Evolutionary conservation across 2,113 vertebrate species (phyloP), one percentile per base, ranked within the genome.

Genomic region (Nannospalax galili): DNA sequence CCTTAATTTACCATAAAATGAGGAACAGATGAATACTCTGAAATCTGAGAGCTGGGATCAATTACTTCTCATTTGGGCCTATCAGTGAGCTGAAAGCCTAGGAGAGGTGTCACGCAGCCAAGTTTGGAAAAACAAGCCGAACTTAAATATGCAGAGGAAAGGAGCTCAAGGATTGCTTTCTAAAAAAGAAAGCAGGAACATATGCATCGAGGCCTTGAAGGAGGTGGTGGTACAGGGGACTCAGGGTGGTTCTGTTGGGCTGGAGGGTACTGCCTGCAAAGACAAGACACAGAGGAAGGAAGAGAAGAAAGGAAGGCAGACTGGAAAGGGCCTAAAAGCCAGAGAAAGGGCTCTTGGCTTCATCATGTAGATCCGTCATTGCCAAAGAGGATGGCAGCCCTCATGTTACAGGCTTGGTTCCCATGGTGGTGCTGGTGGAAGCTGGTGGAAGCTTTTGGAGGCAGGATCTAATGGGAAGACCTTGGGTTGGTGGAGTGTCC

Each of bases 1-100:
- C 52, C 93, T 92, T 88, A 84, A 85, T 88, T 89, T 90, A 79
- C 88, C 80, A 60, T 60, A 77, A 79, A 90, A 93, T 15, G 69
- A 89, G 75, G 69, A 91, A 75, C 28, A 86, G 88, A 88, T 96
- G 72, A 60, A 92, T 72, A 30, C 30, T 84, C 56, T 84, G 77
- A 91, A 93, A 87, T 92, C 84, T 91, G 88, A 94, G 64, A 80
- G 67, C 35, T 73, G 52, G 37, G 58, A 80, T 93, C 93, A 87
- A 30, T 58, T 74, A 95, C 82, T 95, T 88, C 60, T 78, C 64
- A 32, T 78, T 79, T 87, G 60, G 30, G 67, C 69, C 81, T 74
- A 73, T 28, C 42, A 82, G 62, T 15, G 70, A 79, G 32, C 48
- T 22, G 52, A n/a, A 67, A 73, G 78, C 72, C 77, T 37, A 40